Evolutionary conservation across 2,113 vertebrate genomes (phyloP).

Genomic region (Chascanopsetta lugubris): DNA sequence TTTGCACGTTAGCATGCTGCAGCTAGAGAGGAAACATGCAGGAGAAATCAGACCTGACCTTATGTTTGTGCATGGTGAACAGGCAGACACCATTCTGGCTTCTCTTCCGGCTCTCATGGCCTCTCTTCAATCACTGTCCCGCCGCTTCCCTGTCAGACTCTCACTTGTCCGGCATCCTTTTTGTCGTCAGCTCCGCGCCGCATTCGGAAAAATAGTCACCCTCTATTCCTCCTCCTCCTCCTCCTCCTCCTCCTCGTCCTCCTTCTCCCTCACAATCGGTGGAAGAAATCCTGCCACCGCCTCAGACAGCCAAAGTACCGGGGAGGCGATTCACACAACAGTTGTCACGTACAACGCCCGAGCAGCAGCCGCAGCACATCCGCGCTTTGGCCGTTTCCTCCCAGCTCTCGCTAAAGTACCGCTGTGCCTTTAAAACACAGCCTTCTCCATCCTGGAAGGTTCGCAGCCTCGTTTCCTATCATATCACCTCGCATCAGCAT

Average conservation of each 20-base stretch:
- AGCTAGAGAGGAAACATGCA: conserved; percentile 9
- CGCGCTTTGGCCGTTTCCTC: conserved; percentile 3
- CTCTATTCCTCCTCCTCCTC: conserved; percentile 8
- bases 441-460: background rate
- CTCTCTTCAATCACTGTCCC: conserved; percentile 65
- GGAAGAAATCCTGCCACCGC: conserved; percentile 13
- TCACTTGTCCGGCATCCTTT: conserved; percentile 54
- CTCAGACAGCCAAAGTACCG: conserved; percentile 18
- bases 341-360: conserved; percentile 14
- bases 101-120: conserved; percentile 77
- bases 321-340: conserved; percentile 28
- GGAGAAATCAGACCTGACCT: conserved; percentile 73
- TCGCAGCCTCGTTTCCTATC: conserved; percentile 43
- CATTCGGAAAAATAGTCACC: background rate
- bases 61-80: conserved; percentile 82
- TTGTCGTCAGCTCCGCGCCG: conserved; percentile 49
- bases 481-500: conserved; percentile 68
- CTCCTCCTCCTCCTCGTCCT: conserved; percentile 28
- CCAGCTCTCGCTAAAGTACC: background rate
- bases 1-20: no score
- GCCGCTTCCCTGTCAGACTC: conserved; percentile 48
- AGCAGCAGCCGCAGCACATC: conserved; percentile 13
- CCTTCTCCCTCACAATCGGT: conserved; percentile 26
- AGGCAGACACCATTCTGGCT: conserved; percentile 81
- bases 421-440: background rate